A percentile compares a stretch with the other conserved stretches of the same genome.
phyloP scores from a whole-genome alignment of 2,113 vertebrate genomes.

The Siphamia tubifer region DNA sequence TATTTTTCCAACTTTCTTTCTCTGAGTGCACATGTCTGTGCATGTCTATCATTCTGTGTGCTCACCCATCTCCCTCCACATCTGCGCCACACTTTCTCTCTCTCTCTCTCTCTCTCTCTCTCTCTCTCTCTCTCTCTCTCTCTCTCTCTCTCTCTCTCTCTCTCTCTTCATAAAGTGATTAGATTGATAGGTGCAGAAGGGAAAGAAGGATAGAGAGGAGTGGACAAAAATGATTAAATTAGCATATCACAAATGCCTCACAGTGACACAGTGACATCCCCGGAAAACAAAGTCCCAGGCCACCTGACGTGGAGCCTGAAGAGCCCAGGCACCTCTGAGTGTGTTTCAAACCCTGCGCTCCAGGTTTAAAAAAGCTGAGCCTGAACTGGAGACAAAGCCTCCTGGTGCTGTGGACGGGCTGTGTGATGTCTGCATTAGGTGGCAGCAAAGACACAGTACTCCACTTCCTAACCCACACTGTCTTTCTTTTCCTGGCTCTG shows the following conservation, averaged over 20 bases:
- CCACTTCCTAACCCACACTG: conserved; percentile 12
- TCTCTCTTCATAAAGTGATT: conserved; percentile 72
- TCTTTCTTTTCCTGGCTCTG: background rate
- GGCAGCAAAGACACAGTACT: conserved; percentile 84
- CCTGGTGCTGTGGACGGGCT: conserved; percentile 51
- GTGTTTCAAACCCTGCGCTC: conserved; percentile 55
- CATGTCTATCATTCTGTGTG: background rate
- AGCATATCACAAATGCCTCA: conserved; percentile 77
- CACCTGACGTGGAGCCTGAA: conserved; percentile 44
- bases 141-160: too few relatives aligned
- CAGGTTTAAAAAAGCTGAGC: conserved; percentile 53
- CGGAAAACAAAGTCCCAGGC: conserved; percentile 63
- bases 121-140: too few relatives aligned
- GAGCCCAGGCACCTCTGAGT: conserved; percentile 43
- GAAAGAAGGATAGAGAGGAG: conserved; percentile 54
- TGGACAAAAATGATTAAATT: conserved; percentile 82
- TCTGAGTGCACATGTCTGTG: too few relatives aligned
- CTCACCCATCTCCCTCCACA: background rate
- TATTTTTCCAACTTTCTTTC: conserved; percentile 44
- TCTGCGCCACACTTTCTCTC: background rate
- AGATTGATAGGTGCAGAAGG: conserved; percentile 77
- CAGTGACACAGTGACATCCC: conserved; percentile 43
- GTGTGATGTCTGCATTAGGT: conserved; percentile 81
- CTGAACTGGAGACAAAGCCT: conserved; percentile 61
- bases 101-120: too few relatives aligned